A percentile compares a stretch with the other conserved stretches of the same genome.
These are phyloP conservation scores for Scaeva pyrastri DNA, from an alignment of 2,888 invertebrate genomes.

Conservation along the genomic window DNA sequence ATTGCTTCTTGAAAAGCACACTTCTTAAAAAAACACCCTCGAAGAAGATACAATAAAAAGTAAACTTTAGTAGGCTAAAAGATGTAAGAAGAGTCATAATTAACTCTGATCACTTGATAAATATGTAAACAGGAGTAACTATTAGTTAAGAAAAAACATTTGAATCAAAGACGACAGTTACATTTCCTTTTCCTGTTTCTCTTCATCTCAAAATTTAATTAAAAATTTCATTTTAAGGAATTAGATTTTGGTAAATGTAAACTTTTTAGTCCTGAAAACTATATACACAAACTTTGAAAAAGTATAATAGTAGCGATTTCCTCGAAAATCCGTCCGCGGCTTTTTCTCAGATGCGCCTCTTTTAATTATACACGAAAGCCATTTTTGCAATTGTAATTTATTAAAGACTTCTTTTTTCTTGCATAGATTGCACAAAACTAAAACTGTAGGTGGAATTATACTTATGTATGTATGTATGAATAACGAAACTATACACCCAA, in stretches of 20 bases:
- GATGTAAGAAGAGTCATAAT: too few relatives aligned
- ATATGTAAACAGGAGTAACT: too few relatives aligned
- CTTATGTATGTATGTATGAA: too few relatives aligned
- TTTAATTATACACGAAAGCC: conserved; percentile 68
- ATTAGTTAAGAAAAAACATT: too few relatives aligned
- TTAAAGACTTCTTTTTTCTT: conserved; percentile 31
- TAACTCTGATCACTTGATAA: too few relatives aligned
- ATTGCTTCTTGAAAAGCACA: too few relatives aligned
- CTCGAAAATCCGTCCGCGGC: not conserved
- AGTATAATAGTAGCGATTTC: conserved; percentile 14
- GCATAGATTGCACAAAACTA: not conserved
- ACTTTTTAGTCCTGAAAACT: not conserved
- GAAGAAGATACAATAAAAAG: too few relatives aligned
- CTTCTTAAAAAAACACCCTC: too few relatives aligned
- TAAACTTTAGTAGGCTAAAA: too few relatives aligned
- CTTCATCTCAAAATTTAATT: conserved; percentile 20
- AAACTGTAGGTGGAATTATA: not conserved
- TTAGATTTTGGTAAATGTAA: not conserved
- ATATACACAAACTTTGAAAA: not conserved
- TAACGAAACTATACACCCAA: not conserved
- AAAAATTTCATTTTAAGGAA: not conserved
- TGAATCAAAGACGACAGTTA: too few relatives aligned
- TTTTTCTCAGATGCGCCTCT: conserved; percentile 21
- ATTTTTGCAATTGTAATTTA: conserved; percentile 73
- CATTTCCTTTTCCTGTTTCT: too few relatives aligned